These are phyloP conservation scores for Poecile atricapillus DNA, from an alignment of 2,113 vertebrate genomes.

Conservation along the genomic window DNA sequence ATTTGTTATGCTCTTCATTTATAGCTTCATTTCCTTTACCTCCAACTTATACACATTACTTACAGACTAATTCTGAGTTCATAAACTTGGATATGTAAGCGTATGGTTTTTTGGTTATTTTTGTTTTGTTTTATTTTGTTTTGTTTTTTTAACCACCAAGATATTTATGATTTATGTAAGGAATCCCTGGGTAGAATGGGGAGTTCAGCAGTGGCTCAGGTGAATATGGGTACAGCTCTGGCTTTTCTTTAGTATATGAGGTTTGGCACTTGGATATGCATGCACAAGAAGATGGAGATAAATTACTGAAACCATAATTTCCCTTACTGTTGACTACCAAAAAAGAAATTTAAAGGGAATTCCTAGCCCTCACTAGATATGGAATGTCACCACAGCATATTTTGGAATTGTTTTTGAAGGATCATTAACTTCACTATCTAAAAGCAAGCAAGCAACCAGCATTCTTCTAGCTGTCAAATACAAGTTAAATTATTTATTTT, in stretches of 20 bases:
- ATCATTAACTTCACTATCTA: background rate
- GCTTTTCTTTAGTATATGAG: background rate
- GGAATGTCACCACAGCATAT: background rate
- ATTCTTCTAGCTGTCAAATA: background rate
- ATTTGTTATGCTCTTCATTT: background rate
- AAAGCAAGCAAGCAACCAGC: background rate
- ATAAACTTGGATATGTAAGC: background rate
- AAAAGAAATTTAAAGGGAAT: background rate
- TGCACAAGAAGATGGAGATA: background rate
- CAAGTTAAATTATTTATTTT: slow-evolving; percentile 15
- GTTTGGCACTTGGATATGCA: background rate
- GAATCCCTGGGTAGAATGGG: background rate
- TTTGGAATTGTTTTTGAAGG: slow-evolving; percentile 4
- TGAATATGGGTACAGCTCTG: background rate
- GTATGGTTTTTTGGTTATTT: background rate
- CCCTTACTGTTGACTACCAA: background rate
- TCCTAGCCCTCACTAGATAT: background rate
- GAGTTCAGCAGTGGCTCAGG: background rate
- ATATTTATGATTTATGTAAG: background rate
- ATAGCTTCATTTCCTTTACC: background rate
- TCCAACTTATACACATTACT: background rate
- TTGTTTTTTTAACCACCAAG: background rate
- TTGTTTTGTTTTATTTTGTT: too few species aligned
- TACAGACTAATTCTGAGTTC: background rate
- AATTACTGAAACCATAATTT: background rate